Base-by-base conservation (phyloP, 2,113 vertebrate genomes). In the Bujurquina vittata region DNA sequence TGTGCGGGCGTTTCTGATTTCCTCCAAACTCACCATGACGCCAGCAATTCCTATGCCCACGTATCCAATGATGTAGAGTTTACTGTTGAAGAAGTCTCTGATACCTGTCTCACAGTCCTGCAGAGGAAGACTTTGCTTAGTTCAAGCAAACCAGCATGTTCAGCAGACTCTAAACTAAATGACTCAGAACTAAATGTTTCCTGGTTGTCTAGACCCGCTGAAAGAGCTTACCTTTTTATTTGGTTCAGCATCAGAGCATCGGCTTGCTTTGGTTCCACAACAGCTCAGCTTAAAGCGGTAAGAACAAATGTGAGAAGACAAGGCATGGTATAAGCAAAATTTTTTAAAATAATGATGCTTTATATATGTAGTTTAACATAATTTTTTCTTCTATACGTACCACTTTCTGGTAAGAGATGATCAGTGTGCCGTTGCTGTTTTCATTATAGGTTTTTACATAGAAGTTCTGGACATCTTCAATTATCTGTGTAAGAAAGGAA, bases 21-120 rank as follows among this genome's bases (percentile, higher is more conserved):
- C 20, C 57, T 23, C 18, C 11, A 7, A 6, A 94, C 97, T 98
- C 89, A 99, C 98, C 96, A 98, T 98, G 83, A 97, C 94, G 80
- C 97, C 97, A 65, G 98, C 97, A 73, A 99, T 97, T 92, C 96
- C 96, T 74, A 99, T 96, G 80, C 97, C 98, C 62, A 98, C 96
- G 58, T 97, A 98, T 81, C 97, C 98, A 7, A 99, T 94, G 90
- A 99, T 96, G 88, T 96, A 97, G 80, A 99, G 97, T 56, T 97
- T 96, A 75, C 84, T 94, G 83, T 96, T 96, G 90, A 98, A 96
- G 83, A 97, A 91, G 17, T 95, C 95, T 77, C 96, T 89, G 80
- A 99, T 98, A 94, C 96, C 96, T 43, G 85, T 77, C 52, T 97
- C 92, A 92, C 98, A 99, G 88, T 96, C 95, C 98, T 99, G 85